Conservation (phyloP, 2,888 invertebrate genomes). For the Caenorhabditis virilis region DNA sequence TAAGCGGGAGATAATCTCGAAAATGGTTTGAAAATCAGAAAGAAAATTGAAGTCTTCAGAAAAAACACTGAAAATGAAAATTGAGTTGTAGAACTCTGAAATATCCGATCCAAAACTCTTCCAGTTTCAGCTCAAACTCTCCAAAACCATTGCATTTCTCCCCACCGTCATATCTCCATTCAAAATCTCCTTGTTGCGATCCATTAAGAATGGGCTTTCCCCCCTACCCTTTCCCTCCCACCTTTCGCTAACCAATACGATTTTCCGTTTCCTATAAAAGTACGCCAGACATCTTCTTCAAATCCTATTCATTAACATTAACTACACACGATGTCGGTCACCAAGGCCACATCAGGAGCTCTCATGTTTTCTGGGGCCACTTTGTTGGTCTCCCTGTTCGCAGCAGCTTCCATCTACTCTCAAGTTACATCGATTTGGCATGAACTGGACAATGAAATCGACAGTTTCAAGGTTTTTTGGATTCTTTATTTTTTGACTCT, state of each 20-base stretch:
- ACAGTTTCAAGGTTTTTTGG: constrained; percentile 53
- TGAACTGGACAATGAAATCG: constrained; percentile 65
- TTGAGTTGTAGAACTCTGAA: too few relatives aligned
- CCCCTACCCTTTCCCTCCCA: too few relatives aligned
- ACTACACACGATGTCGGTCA: constrained; percentile 51
- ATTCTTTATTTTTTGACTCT: background rate
- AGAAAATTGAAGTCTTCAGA: too few relatives aligned
- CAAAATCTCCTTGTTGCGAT: too few relatives aligned
- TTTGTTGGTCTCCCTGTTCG: constrained; percentile 57
- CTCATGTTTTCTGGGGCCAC: constrained; percentile 61
- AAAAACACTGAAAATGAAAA: too few relatives aligned
- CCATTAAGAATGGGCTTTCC: too few relatives aligned
- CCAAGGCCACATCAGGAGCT: constrained; percentile 63
- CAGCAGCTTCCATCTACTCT: constrained; percentile 57
- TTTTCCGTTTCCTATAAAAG: constrained; percentile 33
- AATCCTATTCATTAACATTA: background rate
- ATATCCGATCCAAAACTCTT: too few relatives aligned
- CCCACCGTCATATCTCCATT: too few relatives aligned
- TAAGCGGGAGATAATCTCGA: too few relatives aligned
- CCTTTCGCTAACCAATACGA: constrained; percentile 31
- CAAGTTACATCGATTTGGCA: constrained; percentile 63
- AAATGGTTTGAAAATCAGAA: too few relatives aligned
- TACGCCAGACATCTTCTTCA: background rate
- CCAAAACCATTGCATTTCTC: too few relatives aligned
- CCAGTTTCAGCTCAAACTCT: too few relatives aligned